Percentiles rank a stretch among this genome's conserved stretches.
phyloP scores from a whole-genome alignment of 2,797 vertebrate species.

The Melanotaenia pygmaea region DNA sequence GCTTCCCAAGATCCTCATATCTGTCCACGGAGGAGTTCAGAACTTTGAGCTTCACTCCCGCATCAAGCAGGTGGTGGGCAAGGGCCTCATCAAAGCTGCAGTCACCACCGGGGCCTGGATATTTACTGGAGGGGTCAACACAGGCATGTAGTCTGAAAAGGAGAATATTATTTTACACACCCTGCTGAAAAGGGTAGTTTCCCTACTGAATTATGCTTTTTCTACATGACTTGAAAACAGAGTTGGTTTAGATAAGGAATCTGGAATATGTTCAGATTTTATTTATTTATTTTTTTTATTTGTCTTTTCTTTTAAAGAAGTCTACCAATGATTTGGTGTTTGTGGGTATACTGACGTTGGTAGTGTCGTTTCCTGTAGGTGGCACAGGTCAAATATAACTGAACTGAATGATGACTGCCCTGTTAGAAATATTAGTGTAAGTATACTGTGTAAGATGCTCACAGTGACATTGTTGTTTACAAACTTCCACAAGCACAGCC shows the following conservation, averaged over 20 bases:
- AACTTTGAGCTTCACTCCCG: slow-evolving; percentile 98
- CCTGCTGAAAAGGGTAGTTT: not conserved
- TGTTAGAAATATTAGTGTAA: slow-evolving; percentile 3
- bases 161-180: not conserved
- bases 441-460: slow-evolving; percentile 8
- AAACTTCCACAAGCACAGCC: slow-evolving; percentile 28
- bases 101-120: slow-evolving; percentile 99
- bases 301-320: no score
- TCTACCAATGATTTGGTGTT: no score
- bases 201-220: no score
- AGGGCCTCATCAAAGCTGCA: slow-evolving; percentile 98
- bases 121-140: slow-evolving; percentile 97
- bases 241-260: not conserved
- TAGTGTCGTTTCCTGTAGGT: not conserved
- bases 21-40: slow-evolving; percentile 97
- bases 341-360: not conserved
- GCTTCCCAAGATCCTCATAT: slow-evolving; percentile 98
- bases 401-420: not conserved
- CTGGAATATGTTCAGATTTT: not conserved
- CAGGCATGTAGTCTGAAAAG: slow-evolving; percentile 81
- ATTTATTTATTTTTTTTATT: not conserved
- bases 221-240: not conserved
- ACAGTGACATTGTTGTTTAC: slow-evolving; percentile 14
- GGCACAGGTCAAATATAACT: not conserved
- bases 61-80: slow-evolving; percentile 97